Evolutionary conservation across 2,113 vertebrate genomes (phyloP).

Genomic region (Chaetura pelagica): DNA sequence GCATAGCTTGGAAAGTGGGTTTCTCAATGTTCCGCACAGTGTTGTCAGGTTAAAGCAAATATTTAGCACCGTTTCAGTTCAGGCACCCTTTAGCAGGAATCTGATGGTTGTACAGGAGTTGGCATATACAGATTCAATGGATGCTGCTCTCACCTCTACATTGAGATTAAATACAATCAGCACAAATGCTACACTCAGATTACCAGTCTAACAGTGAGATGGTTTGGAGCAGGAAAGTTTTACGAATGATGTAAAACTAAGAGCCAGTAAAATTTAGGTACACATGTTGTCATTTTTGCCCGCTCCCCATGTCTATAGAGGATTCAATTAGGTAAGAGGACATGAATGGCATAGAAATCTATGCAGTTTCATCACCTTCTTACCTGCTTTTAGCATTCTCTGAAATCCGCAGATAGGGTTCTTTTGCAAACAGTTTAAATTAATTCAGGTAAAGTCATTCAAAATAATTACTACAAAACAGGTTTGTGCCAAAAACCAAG

Average conservation of each 20-base stretch:
- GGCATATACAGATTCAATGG: not conserved
- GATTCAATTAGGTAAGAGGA: not conserved
- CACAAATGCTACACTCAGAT: not conserved
- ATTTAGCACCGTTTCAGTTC: not conserved
- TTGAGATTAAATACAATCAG: not conserved
- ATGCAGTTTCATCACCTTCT: not conserved
- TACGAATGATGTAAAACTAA: not conserved
- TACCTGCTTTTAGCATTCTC: not conserved
- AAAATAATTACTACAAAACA: not conserved
- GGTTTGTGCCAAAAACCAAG: not conserved
- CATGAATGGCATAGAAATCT: not conserved
- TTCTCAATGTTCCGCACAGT: conserved; percentile 1
- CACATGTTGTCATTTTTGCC: not conserved
- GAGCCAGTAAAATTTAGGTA: not conserved
- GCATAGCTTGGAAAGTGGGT: not conserved
- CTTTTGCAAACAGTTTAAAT: not conserved
- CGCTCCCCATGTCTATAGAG: not conserved
- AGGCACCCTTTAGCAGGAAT: not conserved
- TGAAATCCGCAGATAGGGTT: not conserved
- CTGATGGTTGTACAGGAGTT: not conserved
- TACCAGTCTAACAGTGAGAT: not conserved
- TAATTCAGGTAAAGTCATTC: not conserved
- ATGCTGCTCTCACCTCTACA: not conserved
- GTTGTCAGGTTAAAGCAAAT: not conserved
- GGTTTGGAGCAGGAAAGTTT: not conserved